Conservation (phyloP, 2,113 vertebrate species). For the cattle (Bos taurus) region ARS-UCD2.0 NC_037332.1:774501-775000, state of each 20-base stretch:
- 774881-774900: neutral
- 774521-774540: neutral
- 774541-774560: neutral
- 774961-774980: neutral
- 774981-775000: neutral
- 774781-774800: neutral
- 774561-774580: neutral
- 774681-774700: neutral
- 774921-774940: neutral
- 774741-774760: neutral
- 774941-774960: neutral
- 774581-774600: neutral
- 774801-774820: neutral
- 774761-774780: neutral
- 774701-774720: neutral
- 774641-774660: accelerated
- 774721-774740: neutral
- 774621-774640: neutral
- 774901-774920: neutral
- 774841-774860: neutral
- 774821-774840: neutral
- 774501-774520: neutral
- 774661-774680: neutral
- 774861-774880: neutral
- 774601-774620: neutral